Evolutionary conservation across 2,797 vertebrate genomes (phyloP).

Genomic region (Ciconia nigra): DNA sequence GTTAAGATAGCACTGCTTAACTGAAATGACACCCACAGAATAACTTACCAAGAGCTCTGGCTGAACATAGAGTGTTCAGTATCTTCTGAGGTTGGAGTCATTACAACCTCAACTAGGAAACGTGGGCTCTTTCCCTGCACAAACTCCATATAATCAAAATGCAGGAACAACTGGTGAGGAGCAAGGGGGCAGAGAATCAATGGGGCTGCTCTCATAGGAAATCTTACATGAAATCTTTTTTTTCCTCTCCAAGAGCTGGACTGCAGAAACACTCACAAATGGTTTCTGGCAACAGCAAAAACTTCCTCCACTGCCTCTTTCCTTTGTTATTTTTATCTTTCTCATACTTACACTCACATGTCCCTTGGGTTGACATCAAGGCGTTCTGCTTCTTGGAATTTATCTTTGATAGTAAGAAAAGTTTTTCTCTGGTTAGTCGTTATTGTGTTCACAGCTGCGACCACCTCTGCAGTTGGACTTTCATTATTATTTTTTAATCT

Average conservation of each 20-base stretch:
- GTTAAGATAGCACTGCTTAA: neutral
- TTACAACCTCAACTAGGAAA: neutral
- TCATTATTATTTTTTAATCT: neutral
- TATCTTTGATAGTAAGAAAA: neutral
- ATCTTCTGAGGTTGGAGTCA: neutral
- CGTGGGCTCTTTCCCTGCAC: neutral
- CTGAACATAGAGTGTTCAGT: neutral
- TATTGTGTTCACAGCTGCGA: conserved; percentile 4
- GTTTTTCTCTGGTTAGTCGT: neutral
- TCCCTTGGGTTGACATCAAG: conserved; percentile 32
- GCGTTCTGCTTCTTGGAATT: conserved; percentile 4
- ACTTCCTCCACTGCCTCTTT: neutral
- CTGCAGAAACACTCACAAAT: neutral
- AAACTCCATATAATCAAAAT: neutral
- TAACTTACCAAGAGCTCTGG: neutral
- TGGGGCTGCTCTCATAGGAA: neutral
- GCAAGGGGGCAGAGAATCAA: neutral
- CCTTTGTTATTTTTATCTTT: conserved; percentile 24
- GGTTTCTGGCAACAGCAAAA: neutral
- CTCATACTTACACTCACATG: neutral
- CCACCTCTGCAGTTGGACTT: neutral
- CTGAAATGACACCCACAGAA: neutral
- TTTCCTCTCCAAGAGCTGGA: neutral
- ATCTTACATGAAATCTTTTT: neutral
- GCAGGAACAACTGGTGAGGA: neutral